Conservation (phyloP, 64 coral and sea anemone genomes). For the Montipora foliosa region DNA sequence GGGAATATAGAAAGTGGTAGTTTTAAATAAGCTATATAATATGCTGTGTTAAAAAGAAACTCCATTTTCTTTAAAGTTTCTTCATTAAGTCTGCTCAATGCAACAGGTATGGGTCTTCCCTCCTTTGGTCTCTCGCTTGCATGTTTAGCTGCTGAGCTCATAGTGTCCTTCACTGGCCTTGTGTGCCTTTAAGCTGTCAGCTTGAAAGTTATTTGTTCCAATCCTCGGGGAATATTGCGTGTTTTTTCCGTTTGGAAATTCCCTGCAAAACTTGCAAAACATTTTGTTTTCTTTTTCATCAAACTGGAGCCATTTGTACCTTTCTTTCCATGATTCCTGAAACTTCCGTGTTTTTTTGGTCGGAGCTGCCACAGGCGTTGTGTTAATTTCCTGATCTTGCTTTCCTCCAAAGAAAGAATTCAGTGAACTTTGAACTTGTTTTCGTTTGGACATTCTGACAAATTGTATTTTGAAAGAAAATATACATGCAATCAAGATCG, state of each 20-base stretch:
- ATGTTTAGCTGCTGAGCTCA: no score
- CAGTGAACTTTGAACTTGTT: slow-evolving; percentile 57
- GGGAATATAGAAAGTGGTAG: no score
- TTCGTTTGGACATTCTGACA: slow-evolving; percentile 49
- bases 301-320: no score
- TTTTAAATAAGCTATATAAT: slow-evolving; percentile 64
- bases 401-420: slow-evolving; percentile 60
- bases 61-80: slow-evolving; percentile 52
- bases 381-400: slow-evolving; percentile 54
- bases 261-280: background rate
- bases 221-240: slow-evolving; percentile 36
- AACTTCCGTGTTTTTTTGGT: slow-evolving; percentile 55
- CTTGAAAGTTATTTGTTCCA: slow-evolving; percentile 71
- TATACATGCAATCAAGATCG: slow-evolving; percentile 30
- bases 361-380: background rate
- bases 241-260: slow-evolving; percentile 61
- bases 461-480: slow-evolving; percentile 46
- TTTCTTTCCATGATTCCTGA: no score
- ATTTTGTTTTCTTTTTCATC: no score
- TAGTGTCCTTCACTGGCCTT: no score
- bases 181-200: slow-evolving; percentile 32
- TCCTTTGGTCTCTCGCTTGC: slow-evolving; percentile 50
- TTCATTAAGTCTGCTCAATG: slow-evolving; percentile 55
- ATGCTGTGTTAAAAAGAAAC: slow-evolving; percentile 57
- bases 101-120: slow-evolving; percentile 54